Percentiles rank a stretch among this genome's conserved stretches.
phyloP scores from a whole-genome alignment of 2,797 vertebrate genomes.

The Onychomys torridus region DNA sequence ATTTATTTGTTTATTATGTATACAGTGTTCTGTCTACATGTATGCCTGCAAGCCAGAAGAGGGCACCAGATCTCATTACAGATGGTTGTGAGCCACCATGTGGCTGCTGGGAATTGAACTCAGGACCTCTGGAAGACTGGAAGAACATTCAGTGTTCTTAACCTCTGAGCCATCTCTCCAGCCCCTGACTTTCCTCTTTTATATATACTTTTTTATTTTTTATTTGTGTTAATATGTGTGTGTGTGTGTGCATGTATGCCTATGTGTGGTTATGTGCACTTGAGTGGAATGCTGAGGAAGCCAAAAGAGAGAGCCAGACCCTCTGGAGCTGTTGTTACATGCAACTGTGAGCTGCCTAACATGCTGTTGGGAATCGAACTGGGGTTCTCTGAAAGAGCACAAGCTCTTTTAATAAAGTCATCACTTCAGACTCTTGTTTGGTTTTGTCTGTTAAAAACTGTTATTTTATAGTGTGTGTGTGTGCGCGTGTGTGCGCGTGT shows the following conservation, averaged over 20 bases:
- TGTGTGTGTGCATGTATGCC: neutral
- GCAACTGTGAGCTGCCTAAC: neutral
- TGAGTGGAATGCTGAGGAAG: neutral
- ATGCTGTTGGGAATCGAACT: neutral
- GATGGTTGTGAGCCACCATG: too few relatives aligned
- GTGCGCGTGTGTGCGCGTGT: neutral
- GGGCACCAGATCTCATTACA: too few relatives aligned
- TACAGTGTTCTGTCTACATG: too few relatives aligned
- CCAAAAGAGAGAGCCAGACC: neutral
- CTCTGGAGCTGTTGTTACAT: neutral
- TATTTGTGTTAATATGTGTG: neutral
- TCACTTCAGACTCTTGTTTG: neutral
- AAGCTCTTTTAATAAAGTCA: neutral
- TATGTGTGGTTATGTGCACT: neutral
- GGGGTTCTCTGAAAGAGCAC: neutral
- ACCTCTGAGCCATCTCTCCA: too few relatives aligned
- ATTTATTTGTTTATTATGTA: too few relatives aligned
- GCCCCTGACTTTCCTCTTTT: too few relatives aligned
- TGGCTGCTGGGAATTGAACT: too few relatives aligned
- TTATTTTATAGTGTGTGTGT: neutral
- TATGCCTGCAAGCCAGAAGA: too few relatives aligned
- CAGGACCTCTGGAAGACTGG: too few relatives aligned
- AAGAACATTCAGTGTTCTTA: too few relatives aligned
- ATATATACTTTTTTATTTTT: neutral
- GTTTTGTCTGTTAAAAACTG: neutral